Base-by-base conservation (phyloP, 2,797 vertebrate species). In the Gallinago stenura region DNA sequence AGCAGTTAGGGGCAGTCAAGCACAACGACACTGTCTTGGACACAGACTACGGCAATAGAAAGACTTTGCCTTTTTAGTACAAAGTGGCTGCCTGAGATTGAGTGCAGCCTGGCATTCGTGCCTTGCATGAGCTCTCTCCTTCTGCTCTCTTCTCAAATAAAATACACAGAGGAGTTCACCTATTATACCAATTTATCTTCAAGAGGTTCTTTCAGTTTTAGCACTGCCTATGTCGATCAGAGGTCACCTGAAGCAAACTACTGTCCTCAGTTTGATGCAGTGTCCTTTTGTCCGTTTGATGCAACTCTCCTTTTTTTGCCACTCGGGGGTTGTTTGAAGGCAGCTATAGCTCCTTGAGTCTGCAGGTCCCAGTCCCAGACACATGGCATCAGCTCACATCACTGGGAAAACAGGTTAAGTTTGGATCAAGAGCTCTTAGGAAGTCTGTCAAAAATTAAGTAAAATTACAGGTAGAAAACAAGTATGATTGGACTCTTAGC, bases 321-420 rank as follows among this genome's bases (percentile, higher is more conserved):
- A 3, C 5, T 58, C 24, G 19, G 7, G 4, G 1, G 0, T 26
- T 30, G 25, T 87, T 24, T 83, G 41, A 70, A 73, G 45, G 43
- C 43, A 68, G 33, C 11, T 5, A 3, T 25, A 75, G 15, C 14
- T 46, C 10, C 37, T 69, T 4, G 3, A 2, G 2, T 43, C 30
- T 41, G 15, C 22, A 16, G 45, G 25, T 43, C 14, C 12, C 21
- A 80, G 28, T 13, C 24, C 41, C 21, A 56, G 24, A 12, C 33
- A 45, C 16, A 12, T 7, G 14, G 19, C 7, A 7, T 26, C 43
- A 22, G 35, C 8, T 68, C 19, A 62, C 24, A 16, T 10, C 2
- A 0, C 16, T 30, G 17, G 14, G 30, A 7, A 73, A 80, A 25
- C 7, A 30, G 0, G 0, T 31, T 31, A 68, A 56, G 2, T 4